Conservation (phyloP, 1,140 invertebrate species). For the Heliconius eleuchia region DNA sequence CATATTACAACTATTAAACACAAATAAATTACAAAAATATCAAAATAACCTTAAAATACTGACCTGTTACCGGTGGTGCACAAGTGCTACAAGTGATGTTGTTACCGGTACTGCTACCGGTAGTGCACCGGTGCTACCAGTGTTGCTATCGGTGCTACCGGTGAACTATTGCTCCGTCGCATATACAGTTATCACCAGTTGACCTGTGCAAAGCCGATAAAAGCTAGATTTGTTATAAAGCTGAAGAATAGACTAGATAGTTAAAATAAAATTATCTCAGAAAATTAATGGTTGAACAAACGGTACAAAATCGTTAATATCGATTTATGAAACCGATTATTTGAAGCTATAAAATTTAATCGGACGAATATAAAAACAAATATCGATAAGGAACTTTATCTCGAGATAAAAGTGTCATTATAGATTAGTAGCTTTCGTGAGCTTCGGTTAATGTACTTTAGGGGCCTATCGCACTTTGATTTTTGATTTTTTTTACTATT, state of each 20-base stretch:
- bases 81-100: too few species aligned
- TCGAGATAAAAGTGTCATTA: neutral
- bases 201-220: neutral
- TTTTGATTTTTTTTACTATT: neutral
- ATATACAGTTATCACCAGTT: neutral
- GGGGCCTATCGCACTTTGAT: neutral
- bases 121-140: too few species aligned
- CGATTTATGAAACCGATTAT: neutral
- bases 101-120: too few species aligned
- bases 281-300: too few species aligned
- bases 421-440: conserved; percentile 5
- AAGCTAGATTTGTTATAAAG: neutral
- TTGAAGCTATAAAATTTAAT: neutral
- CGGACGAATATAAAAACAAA: neutral
- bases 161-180: too few species aligned
- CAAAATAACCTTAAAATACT: too few species aligned
- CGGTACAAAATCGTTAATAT: conserved; percentile 1
- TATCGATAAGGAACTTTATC: conserved; percentile 6
- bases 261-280: too few species aligned
- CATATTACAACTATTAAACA: too few species aligned
- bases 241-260: neutral
- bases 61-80: too few species aligned
- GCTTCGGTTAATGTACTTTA: conserved; percentile 1
- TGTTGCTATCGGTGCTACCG: too few species aligned
- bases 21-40: too few species aligned